phyloP scores from a whole-genome alignment of 2,113 vertebrate species.

The Acrocephalus arundinaceus region DNA sequence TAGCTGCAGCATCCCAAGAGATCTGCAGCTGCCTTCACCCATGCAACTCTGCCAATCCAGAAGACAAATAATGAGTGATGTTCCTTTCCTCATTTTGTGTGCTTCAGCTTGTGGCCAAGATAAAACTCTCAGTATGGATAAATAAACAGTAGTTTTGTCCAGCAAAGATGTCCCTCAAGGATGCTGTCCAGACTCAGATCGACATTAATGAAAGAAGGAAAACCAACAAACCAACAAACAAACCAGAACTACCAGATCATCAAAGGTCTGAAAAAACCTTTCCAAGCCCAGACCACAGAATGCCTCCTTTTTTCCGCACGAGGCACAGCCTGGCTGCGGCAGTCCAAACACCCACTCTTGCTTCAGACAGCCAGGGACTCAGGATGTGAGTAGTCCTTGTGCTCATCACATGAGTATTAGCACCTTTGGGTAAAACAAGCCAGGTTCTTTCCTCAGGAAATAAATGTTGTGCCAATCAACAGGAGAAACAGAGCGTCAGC shows the following conservation, averaged over 20 bases:
- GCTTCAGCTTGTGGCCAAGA: not conserved
- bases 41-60: not conserved
- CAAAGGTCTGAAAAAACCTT: not conserved
- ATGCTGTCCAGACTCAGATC: not conserved
- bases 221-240: not conserved
- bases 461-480: not conserved
- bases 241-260: not conserved
- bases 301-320: accelerated
- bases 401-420: not conserved
- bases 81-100: not conserved
- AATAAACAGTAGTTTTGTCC: not conserved
- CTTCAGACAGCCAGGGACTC: not conserved
- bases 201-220: not conserved
- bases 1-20: not conserved
- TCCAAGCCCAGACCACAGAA: not conserved
- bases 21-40: not conserved
- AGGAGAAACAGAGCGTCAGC: not conserved
- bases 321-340: not conserved
- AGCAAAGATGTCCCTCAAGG: not conserved
- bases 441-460: not conserved
- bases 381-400: not conserved
- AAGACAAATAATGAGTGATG: not conserved
- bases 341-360: not conserved
- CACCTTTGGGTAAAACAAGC: not conserved
- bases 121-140: not conserved